Base-by-base conservation (phyloP, 2,888 invertebrate genomes). In the Theretra japonica region DNA sequence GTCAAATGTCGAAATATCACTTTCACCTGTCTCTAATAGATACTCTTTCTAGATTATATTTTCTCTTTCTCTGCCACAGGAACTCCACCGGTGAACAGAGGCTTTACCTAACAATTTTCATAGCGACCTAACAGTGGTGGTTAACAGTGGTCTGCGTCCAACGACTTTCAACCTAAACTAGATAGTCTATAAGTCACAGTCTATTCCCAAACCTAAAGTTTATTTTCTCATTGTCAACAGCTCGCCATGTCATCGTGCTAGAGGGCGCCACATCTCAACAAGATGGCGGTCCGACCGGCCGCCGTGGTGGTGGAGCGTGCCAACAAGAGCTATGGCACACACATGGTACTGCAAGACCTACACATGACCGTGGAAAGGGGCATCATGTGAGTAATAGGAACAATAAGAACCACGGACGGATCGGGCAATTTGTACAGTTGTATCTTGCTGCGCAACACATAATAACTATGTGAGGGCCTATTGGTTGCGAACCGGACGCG, bases 331-430 rank as follows among this genome's bases (percentile, higher is more conserved):
- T 97, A 97, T 88, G 96, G 96, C 69, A 90, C 94, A 60, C 92
- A 91, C 73, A 89, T 95, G 70, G 95, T 97, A 70, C 95, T 97
- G 53, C 95, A 96, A 77, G 95, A 96, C 76, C 89, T 97, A 75
- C 95, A 96, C 85, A 96, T 97, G 96, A 96, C 95, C 25, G 97
- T 97, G 5, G 96, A 96, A 71, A 95, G 94, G 79, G 97, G 97
- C 62, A 95, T 95, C 74, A 97, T 97, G 97, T 97, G 89, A 96
- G 97, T 11, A 59, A 25, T 21, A 53, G 23, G 33, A 4, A 50
- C n/a, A n/a, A n/a, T n/a, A n/a, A n/a, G n/a, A n/a, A n/a, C n/a
- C n/a, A n/a, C n/a, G n/a, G n/a, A n/a, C n/a, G n/a, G n/a, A n/a
- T n/a, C n/a, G n/a, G n/a, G n/a, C n/a, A n/a, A n/a, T n/a, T n/a